Conservation (phyloP, 1,140 invertebrate species). For the Agrilus planipennis region DNA sequence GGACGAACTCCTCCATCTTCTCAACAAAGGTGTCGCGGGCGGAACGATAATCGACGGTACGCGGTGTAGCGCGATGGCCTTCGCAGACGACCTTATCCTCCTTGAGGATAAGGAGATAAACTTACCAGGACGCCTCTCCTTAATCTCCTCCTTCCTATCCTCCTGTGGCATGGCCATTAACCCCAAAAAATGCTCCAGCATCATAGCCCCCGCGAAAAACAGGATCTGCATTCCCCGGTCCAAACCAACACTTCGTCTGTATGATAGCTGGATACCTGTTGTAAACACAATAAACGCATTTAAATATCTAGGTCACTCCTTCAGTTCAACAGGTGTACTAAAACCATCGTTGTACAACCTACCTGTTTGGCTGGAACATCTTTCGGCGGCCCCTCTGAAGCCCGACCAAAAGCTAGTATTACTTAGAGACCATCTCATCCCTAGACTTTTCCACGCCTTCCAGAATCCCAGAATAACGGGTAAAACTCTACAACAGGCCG, state of each 20-base stretch:
- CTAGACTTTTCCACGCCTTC: constrained; percentile 12
- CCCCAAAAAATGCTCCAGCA: constrained; percentile 23
- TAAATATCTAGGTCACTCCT: constrained; percentile 16
- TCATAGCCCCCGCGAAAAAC: constrained; percentile 21
- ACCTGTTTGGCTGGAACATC: constrained; percentile 9
- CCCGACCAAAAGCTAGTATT: constrained; percentile 21
- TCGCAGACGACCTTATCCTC: constrained; percentile 33
- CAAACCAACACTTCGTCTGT: constrained; percentile 8
- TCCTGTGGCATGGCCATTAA: constrained; percentile 19
- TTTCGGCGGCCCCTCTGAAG: constrained; percentile 23
- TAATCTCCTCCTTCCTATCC: neutral
- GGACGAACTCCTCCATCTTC: constrained; percentile 22
- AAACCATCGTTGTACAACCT: constrained; percentile 13
- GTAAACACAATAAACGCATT: constrained; percentile 10
- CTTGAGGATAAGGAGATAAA: constrained; percentile 13
- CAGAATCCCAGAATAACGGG: constrained; percentile 13
- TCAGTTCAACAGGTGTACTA: constrained; percentile 11
- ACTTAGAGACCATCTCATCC: constrained; percentile 11
- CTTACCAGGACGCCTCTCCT: constrained; percentile 3
- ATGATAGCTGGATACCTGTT: constrained; percentile 6
- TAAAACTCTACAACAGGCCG: constrained; percentile 6
- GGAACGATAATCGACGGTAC: constrained; percentile 6
- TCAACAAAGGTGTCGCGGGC: neutral
- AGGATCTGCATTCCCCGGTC: constrained; percentile 9
- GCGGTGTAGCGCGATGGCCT: constrained; percentile 24